phyloP scores from a whole-genome alignment of 2,113 vertebrate genomes.

The Istiophorus platypterus region DNA sequence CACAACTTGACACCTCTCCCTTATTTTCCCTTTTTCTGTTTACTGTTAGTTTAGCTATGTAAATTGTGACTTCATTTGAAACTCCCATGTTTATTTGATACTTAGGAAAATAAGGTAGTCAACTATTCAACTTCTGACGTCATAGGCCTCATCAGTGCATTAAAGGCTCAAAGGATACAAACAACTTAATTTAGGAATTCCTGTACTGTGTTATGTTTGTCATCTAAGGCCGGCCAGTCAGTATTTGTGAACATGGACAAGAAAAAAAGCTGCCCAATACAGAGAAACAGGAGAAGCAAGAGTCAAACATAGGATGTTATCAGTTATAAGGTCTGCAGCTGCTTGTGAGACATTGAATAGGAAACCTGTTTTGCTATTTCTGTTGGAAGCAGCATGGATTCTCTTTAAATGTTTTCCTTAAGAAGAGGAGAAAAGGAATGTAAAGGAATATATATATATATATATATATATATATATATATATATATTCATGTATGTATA shows the following conservation, averaged over 20 bases:
- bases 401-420: constrained; percentile 25
- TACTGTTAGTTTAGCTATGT: constrained; percentile 65
- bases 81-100: constrained; percentile 63
- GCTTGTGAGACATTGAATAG: constrained; percentile 12
- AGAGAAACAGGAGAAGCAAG: constrained; percentile 41
- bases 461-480: no score
- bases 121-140: constrained; percentile 57
- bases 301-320: constrained; percentile 52
- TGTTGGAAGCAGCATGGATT: constrained; percentile 17
- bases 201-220: constrained; percentile 53
- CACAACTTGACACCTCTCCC: constrained; percentile 34
- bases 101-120: constrained; percentile 42
- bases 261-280: constrained; percentile 39
- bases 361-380: constrained; percentile 32
- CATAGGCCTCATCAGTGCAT: constrained; percentile 37
- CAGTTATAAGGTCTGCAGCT: constrained; percentile 41
- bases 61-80: constrained; percentile 67
- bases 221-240: constrained; percentile 13
- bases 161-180: constrained; percentile 58
- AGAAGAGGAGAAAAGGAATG: no score
- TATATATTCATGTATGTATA: no score
- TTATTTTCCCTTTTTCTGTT: constrained; percentile 39
- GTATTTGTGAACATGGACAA: constrained; percentile 53
- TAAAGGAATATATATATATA: no score
- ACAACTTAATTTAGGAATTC: constrained; percentile 58